Evolutionary conservation across 2,888 invertebrate genomes (phyloP), one percentile per base, ranked within the genome.

Genomic region (Hypena proboscidalis): DNA sequence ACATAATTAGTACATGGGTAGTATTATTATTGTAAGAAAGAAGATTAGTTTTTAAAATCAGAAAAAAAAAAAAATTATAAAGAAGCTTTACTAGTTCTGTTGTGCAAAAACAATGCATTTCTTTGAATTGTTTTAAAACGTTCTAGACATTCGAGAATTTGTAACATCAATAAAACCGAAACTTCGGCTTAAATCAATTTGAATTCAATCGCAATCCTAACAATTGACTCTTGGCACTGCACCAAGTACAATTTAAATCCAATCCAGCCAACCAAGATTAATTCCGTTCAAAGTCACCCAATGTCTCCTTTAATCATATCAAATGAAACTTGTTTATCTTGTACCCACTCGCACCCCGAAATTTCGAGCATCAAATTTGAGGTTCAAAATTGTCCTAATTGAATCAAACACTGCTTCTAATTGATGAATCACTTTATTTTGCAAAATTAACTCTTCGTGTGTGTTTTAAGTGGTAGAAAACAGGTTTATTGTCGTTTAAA

Each of bases 351-450:
- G 47, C 25, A 49, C 31, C 40, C 33, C 29, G 49, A 58, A 62
- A 55, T 50, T 37, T 6, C 47, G 15, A 53, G 53, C 14, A 48
- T 31, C 37, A 49, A 50, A 63, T 54, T 62, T 46, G 26, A 37
- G 20, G 3, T 25, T 33, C 52, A 37, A 51, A 54, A 58, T 45
- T 40, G 23, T 3, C 30, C 3, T 60, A 60, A 64, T 63, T 60
- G 53, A 55, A 55, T 55, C 48, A 54, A 45, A 48, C n/a, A 41
- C 25, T 35, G 3, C 20, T 43, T 47, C 7, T 52, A 44, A 60
- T 51, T 62, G 62, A 21, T 56, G 60, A 64, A 56, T 58, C 60
- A 63, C 51, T 37, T 45, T 39, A 45, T 48, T 55, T 63, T 47
- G 14, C 27, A 43, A 40, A 49, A 45, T 36, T 41, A 56, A 49